phyloP scores from a whole-genome alignment of 2,888 invertebrate species.

The Leptopilina syphax region DNA sequence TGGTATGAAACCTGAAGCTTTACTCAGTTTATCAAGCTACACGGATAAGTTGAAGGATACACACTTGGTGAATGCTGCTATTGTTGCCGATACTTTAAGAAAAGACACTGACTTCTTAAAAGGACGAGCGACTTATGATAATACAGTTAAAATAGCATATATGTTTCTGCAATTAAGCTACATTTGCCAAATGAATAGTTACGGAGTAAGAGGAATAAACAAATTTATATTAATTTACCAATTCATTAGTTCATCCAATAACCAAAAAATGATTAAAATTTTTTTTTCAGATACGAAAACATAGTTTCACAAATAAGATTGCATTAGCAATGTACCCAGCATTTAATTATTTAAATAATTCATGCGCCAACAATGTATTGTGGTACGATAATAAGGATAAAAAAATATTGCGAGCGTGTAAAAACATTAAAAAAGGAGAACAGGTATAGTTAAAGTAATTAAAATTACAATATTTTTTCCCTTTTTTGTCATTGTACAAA shows the following conservation, averaged over 20 bases:
- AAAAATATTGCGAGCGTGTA: background rate
- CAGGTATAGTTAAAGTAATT: background rate
- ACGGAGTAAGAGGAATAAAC: background rate
- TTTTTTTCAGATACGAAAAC: background rate
- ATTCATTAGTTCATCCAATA: no score
- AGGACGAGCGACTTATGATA: background rate
- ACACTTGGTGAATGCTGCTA: background rate
- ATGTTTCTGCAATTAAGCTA: background rate
- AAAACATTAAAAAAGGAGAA: conserved; percentile 3
- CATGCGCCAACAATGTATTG: background rate
- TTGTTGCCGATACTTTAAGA: background rate
- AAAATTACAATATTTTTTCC: no score
- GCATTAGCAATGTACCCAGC: background rate
- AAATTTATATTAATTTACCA: no score
- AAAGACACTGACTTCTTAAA: background rate
- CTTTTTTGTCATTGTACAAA: no score
- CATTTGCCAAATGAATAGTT: background rate
- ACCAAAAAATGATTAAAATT: no score
- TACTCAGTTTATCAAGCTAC: background rate
- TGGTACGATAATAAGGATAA: background rate
- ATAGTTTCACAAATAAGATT: no score
- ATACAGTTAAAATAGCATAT: background rate
- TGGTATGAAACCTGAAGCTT: background rate
- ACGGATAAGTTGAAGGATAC: background rate
- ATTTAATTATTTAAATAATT: background rate